A percentile compares a stretch with the other conserved stretches of the same genome.
phyloP scores from a whole-genome alignment of 2,113 vertebrate species.

The Oreochromis tanganicae region DNA sequence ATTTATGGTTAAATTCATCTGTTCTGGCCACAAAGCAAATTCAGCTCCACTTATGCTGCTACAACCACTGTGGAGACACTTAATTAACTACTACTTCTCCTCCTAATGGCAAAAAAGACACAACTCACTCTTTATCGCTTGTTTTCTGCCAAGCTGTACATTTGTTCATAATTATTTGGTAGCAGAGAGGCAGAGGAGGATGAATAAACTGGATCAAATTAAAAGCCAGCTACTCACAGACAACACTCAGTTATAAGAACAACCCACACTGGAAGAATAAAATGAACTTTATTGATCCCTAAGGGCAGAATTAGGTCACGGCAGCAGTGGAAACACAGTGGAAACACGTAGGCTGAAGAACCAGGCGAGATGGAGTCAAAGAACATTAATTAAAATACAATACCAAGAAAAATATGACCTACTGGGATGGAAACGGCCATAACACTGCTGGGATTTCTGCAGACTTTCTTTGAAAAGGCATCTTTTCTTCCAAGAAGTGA shows the following conservation, averaged over 20 bases:
- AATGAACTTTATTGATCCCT: slow-evolving; percentile 18
- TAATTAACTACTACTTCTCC: not conserved
- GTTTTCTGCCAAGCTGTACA: not conserved
- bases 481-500: not conserved
- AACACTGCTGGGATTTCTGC: not conserved
- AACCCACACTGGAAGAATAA: not conserved
- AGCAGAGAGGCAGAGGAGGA: not conserved
- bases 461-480: not conserved
- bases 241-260: not conserved
- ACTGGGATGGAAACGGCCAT: not conserved
- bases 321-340: not conserved
- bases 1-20: not conserved
- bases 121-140: not conserved
- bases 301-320: not conserved
- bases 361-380: not conserved
- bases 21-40: not conserved
- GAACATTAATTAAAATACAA: not conserved
- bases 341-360: not conserved
- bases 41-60: not conserved
- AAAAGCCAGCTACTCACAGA: not conserved
- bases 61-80: not conserved
- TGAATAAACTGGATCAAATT: not conserved
- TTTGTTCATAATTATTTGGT: not conserved
- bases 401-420: not conserved
- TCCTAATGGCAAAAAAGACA: not conserved